Conservation (phyloP, 2,888 invertebrate genomes). For the Julus scanicus region DNA sequence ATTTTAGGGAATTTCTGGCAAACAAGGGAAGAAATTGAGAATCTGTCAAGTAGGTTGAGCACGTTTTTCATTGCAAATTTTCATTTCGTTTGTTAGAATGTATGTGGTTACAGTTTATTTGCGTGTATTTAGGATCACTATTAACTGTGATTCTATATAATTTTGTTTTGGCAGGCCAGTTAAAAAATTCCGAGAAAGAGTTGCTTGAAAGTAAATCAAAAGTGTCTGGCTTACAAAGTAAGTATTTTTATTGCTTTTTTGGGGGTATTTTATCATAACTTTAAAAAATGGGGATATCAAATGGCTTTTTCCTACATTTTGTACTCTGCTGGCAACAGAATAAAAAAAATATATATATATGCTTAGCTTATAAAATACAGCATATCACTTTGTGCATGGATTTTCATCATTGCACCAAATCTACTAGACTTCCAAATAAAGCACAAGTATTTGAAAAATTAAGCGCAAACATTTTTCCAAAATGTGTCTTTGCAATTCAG, state of each 20-base stretch:
- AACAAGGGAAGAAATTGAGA: constrained; percentile 13
- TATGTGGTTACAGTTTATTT: neutral
- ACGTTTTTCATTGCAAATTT: neutral
- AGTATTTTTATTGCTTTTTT: constrained; percentile 60
- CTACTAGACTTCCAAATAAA: neutral
- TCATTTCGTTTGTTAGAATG: neutral
- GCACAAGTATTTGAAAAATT: neutral
- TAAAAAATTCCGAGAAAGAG: constrained; percentile 65
- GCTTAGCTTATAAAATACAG: neutral
- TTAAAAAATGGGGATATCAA: neutral
- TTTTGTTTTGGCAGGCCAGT: constrained; percentile 61
- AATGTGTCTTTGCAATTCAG: constrained; percentile 57
- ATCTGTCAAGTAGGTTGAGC: neutral
- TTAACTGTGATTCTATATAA: neutral
- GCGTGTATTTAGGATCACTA: neutral
- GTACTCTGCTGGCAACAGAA: neutral
- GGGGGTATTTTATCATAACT: neutral
- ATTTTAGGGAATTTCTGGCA: constrained; percentile 14
- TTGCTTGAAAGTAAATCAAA: constrained; percentile 65
- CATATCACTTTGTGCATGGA: neutral
- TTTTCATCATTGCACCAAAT: neutral
- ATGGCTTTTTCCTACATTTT: neutral
- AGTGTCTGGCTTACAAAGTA: constrained; percentile 66
- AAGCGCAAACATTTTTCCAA: constrained; percentile 25
- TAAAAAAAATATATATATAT: neutral